A percentile compares a stretch with the other conserved stretches of the same genome.
Conservation (phyloP, 2,113 vertebrate genomes). For the Drymodes brunneopygia region DNA sequence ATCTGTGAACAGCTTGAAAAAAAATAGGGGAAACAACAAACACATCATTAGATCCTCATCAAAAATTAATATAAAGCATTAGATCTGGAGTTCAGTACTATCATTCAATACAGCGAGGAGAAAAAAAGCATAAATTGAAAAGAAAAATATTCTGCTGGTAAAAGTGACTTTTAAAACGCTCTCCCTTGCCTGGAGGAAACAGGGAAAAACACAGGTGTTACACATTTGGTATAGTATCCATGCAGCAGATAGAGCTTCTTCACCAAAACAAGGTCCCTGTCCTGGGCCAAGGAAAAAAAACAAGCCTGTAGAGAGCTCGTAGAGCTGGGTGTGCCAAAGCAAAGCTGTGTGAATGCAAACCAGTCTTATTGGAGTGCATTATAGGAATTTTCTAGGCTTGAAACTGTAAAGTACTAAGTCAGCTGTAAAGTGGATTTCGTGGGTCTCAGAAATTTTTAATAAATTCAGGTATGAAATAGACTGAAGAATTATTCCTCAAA, state of each 20-base stretch:
- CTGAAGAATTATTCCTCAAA: background rate
- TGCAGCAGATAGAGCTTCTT: background rate
- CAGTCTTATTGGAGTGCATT: background rate
- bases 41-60: background rate
- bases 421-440: background rate
- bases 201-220: background rate
- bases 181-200: background rate
- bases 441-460: background rate
- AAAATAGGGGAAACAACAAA: background rate
- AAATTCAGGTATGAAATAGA: background rate
- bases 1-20: background rate
- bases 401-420: background rate
- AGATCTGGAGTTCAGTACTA: background rate
- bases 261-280: background rate
- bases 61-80: background rate
- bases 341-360: background rate
- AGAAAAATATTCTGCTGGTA: background rate
- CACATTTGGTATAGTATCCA: background rate
- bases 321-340: background rate
- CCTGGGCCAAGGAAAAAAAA: background rate
- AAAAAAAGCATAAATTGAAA: background rate
- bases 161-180: background rate
- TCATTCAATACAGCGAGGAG: background rate
- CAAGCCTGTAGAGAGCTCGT: background rate
- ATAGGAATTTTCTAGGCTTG: background rate